Percentiles rank a stretch among this genome's conserved stretches.
phyloP scores from a whole-genome alignment of 2,888 invertebrate species.

The Taenaris catops region DNA sequence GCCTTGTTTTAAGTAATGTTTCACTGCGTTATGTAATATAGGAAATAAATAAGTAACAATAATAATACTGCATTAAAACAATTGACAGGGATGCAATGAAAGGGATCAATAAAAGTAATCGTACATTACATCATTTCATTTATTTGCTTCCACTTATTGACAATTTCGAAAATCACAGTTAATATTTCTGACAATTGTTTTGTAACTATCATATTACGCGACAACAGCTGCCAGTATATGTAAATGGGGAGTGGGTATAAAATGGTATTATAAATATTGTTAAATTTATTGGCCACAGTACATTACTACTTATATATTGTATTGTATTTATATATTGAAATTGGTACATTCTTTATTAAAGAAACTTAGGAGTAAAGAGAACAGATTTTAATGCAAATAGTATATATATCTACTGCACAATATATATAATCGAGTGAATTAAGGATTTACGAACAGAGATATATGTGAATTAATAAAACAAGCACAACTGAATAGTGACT shows the following conservation, averaged over 20 bases:
- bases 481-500: conserved; percentile 52
- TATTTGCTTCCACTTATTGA: conserved; percentile 80
- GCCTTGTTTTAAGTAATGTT: too few species aligned
- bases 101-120: conserved; percentile 1
- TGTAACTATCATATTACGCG: conserved; percentile 68
- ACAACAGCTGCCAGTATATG: conserved; percentile 65
- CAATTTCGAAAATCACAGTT: conserved; percentile 80
- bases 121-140: conserved; percentile 65
- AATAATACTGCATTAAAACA: too few species aligned
- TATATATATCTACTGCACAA: conserved; percentile 2
- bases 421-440: conserved; percentile 1
- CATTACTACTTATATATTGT: conserved; percentile 59
- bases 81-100: not conserved
- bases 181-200: conserved; percentile 70
- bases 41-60: too few species aligned
- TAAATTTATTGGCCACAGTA: conserved; percentile 74
- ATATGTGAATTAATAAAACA: conserved; percentile 27
- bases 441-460: not conserved
- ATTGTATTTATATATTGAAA: conserved; percentile 50
- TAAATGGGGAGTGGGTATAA: conserved; percentile 75
- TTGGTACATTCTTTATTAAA: conserved; percentile 28
- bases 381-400: conserved; percentile 5
- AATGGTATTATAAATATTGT: conserved; percentile 73
- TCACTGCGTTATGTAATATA: too few species aligned
- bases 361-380: conserved; percentile 18